phyloP scores from a whole-genome alignment of 2,888 invertebrate genomes.

The Tiliacea citrago region DNA sequence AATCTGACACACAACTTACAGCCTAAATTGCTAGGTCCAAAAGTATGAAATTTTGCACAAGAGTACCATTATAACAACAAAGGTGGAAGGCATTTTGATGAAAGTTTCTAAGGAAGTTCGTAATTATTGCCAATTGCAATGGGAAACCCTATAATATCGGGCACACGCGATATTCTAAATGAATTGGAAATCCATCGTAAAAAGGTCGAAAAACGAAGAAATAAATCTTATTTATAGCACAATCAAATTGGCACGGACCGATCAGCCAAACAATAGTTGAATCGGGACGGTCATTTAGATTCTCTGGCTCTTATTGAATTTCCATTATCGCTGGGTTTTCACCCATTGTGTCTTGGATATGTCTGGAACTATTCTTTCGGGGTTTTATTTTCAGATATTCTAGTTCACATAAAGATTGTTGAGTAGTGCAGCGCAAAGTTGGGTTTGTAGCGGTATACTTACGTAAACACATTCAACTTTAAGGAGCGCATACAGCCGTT shows the following conservation, averaged over 20 bases:
- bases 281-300: conserved; percentile 29
- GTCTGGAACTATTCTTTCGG: conserved; percentile 22
- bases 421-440: neutral
- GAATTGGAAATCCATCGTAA: neutral
- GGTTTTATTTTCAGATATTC: conserved; percentile 26
- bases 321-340: conserved; percentile 40
- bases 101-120: too few species aligned
- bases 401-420: neutral
- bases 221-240: conserved; percentile 36
- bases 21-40: too few species aligned
- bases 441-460: too few species aligned
- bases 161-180: too few species aligned
- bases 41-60: too few species aligned
- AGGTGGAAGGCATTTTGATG: too few species aligned
- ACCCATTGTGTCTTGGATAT: conserved; percentile 11
- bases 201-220: conserved; percentile 13
- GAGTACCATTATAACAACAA: too few species aligned
- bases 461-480: too few species aligned
- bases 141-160: too few species aligned
- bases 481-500: too few species aligned
- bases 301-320: conserved; percentile 51
- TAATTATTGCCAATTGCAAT: too few species aligned
- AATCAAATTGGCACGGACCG: conserved; percentile 25
- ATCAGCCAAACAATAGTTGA: conserved; percentile 49
- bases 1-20: too few species aligned